Base-by-base conservation (phyloP, 2,888 invertebrate genomes). In the Erebia aethiops region DNA sequence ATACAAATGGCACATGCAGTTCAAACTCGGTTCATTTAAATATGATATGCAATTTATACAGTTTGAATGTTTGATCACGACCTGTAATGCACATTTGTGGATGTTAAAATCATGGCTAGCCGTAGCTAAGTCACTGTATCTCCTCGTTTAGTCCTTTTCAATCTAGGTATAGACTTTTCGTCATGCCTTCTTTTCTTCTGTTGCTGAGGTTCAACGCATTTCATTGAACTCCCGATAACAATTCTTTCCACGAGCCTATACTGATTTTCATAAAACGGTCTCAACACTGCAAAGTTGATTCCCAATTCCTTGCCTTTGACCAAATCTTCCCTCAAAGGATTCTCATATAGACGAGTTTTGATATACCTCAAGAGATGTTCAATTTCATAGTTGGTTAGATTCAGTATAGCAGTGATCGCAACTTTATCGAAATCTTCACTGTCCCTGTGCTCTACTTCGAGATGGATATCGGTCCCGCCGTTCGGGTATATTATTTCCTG, bases 341-440 rank as follows among this genome's bases (percentile, higher is more conserved):
- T 91, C 13, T 90, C 89, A 71, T 78, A 78, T 63, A 91, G 75
- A 16, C 86, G 84, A 16, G 83, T 88, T 77, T 89, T 92, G 9
- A 89, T 83, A 72, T 86, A 91, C 68, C 81, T 87, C 46, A 89
- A 52, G 63, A 91, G 79, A n/a, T 82, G 81, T 11, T 88, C 88
- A 49, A 91, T 81, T 64, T 90, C 89, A 1, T 77, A 49, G 72
- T 84, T 91, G 11, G 71, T 80, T 4, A 92, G 79, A 74, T 84
- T 88, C 3, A 91, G 74, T 10, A 91, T 76, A 18, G 90, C 92
- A 2, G 90, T 89, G 13, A 92, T 82, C 3, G 91, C 91, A 11
- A 92, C 80, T 80, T 92, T 92, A 72, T 92, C 91, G 63, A 77
- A 75, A 71, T 92, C 92, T 74, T 91, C 92, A 0, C 89, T 89